These are phyloP conservation scores for Melanotaenia boesemani DNA, from an alignment of 2,797 vertebrate genomes.

Conservation along the genomic window DNA sequence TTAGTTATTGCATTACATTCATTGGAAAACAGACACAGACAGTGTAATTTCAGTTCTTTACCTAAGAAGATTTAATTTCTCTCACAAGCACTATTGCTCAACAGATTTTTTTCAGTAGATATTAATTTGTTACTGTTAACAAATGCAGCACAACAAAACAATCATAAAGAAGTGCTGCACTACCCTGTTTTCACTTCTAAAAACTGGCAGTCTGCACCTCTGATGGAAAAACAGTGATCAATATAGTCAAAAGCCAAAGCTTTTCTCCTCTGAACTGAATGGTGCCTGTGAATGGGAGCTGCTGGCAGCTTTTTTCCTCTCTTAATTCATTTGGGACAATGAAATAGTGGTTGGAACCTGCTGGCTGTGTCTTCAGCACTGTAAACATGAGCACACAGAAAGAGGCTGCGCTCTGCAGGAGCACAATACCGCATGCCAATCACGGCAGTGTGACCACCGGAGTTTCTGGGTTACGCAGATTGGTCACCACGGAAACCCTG, in stretches of 20 bases:
- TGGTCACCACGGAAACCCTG: slow-evolving; percentile 56
- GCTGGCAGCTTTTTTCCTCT: slow-evolving; percentile 5
- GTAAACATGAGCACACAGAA: slow-evolving; percentile 46
- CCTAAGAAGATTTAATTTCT: background rate
- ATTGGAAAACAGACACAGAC: background rate
- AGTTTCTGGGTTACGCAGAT: slow-evolving; percentile 62
- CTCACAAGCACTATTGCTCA: background rate
- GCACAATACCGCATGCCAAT: slow-evolving; percentile 58
- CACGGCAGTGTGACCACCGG: slow-evolving; percentile 25
- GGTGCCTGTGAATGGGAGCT: slow-evolving; percentile 17
- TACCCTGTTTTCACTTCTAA: background rate
- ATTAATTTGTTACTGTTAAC: background rate
- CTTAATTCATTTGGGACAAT: slow-evolving; percentile 38
- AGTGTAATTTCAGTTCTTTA: background rate
- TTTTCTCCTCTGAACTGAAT: slow-evolving; percentile 39
- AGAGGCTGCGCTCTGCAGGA: slow-evolving; percentile 33
- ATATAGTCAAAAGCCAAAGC: slow-evolving; percentile 20
- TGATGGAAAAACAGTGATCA: slow-evolving; percentile 34
- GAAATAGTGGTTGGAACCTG: slow-evolving; percentile 52
- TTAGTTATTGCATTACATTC: background rate
- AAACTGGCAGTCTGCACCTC: slow-evolving; percentile 17
- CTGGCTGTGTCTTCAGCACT: slow-evolving; percentile 34
- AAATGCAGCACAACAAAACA: background rate
- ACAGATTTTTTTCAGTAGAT: background rate
- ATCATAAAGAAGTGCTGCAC: background rate